A percentile compares a stretch with the other conserved stretches of the same genome.
phyloP scores from a whole-genome alignment of 2,113 vertebrate genomes.

The Rhizomys pruinosus region DNA sequence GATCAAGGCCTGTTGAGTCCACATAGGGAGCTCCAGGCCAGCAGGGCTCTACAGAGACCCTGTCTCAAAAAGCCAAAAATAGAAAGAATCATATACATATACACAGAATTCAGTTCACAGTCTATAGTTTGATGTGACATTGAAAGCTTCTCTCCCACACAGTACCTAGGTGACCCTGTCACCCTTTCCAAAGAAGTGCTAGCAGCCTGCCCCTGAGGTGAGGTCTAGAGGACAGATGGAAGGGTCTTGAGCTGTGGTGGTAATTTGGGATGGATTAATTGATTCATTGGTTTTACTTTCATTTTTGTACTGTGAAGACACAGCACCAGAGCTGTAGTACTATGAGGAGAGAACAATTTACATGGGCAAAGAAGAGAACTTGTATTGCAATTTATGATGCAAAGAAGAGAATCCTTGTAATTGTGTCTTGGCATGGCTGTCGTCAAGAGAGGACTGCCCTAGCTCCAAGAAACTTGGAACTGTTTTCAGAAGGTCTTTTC shows the following conservation, averaged over 20 bases:
- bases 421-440: neutral
- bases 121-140: neutral
- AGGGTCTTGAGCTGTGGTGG: neutral
- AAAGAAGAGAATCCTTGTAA: neutral
- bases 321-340: neutral
- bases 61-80: no score
- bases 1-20: no score
- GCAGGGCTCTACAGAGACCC: no score
- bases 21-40: no score
- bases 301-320: neutral
- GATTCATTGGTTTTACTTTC: neutral
- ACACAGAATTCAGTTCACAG: neutral
- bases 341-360: slow-evolving; percentile 14
- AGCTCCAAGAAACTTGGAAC: neutral
- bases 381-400: neutral
- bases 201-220: neutral
- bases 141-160: neutral
- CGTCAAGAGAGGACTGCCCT: neutral
- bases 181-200: neutral
- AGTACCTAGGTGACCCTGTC: neutral
- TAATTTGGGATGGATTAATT: neutral
- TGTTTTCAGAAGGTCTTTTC: slow-evolving; percentile 23
- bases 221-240: neutral
- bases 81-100: neutral
- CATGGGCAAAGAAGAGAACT: neutral